phyloP scores from a whole-genome alignment of 2,888 invertebrate genomes.

The Pharmacophagus antenor region DNA sequence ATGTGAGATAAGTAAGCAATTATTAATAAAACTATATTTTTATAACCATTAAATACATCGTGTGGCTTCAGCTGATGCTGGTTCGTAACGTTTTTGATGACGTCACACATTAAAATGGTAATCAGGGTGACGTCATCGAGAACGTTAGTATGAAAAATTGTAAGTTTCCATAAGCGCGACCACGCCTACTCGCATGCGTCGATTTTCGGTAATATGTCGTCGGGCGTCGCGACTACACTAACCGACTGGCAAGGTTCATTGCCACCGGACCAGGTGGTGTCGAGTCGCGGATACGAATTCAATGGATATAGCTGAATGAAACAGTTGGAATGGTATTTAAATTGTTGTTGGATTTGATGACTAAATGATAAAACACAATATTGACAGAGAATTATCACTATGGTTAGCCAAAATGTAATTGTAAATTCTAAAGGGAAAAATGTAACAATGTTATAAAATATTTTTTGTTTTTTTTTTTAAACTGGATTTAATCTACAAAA shows the following conservation, averaged over 20 bases:
- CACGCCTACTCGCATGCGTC: conserved; percentile 41
- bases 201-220: conserved; percentile 56
- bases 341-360: not conserved
- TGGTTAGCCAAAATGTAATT: no score
- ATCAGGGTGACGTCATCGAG: conserved; percentile 20
- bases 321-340: not conserved
- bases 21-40: no score
- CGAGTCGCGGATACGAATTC: conserved; percentile 39
- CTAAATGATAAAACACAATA: not conserved
- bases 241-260: conserved; percentile 57
- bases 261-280: conserved; percentile 64
- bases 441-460: no score
- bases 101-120: no score
- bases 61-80: no score
- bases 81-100: no score
- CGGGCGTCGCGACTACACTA: conserved; percentile 41
- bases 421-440: no score
- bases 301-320: conserved; percentile 40
- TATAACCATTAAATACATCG: no score
- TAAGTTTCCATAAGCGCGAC: conserved; percentile 31
- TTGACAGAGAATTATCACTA: no score
- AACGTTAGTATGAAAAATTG: conserved; percentile 19
- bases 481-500: no score
- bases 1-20: no score
- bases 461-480: no score